Percentiles rank a stretch among this genome's conserved stretches.
Conservation (phyloP, 2,888 invertebrate genomes). For the Torymus tubicola region DNA sequence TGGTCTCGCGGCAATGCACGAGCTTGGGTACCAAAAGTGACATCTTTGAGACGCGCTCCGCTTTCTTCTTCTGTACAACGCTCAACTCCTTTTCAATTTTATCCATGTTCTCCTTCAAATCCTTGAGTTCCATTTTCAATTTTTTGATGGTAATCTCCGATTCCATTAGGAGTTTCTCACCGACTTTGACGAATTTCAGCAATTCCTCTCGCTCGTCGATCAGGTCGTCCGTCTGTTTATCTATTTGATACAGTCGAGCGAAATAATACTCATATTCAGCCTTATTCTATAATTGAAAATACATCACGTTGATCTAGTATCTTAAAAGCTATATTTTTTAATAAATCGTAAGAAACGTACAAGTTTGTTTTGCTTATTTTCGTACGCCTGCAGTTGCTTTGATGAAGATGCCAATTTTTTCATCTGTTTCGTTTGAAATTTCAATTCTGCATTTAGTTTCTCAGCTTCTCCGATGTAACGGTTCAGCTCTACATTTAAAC, state of each 20-base stretch:
- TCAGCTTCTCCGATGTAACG: too few species aligned
- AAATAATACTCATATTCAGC: conserved; percentile 39
- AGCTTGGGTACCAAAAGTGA: conserved; percentile 1
- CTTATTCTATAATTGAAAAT: conserved; percentile 31
- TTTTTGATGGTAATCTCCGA: too few species aligned
- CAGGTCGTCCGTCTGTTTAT: conserved; percentile 74
- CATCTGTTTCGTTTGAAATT: too few species aligned
- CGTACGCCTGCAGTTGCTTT: too few species aligned
- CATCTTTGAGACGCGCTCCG: background rate
- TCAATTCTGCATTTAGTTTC: too few species aligned
- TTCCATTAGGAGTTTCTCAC: conserved; percentile 9
- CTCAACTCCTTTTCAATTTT: too few species aligned
- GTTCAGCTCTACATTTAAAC: too few species aligned
- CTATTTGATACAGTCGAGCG: conserved; percentile 16
- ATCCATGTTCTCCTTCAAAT: too few species aligned
- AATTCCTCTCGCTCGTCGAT: background rate
- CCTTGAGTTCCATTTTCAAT: too few species aligned
- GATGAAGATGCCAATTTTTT: too few species aligned
- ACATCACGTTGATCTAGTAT: background rate
- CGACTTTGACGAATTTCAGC: background rate
- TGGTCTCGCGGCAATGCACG: background rate
- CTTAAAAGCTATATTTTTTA: background rate
- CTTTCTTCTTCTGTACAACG: too few species aligned
- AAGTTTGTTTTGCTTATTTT: too few species aligned
- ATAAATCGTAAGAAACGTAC: background rate